Base-by-base conservation (phyloP, 2,113 vertebrate genomes). In the Hyaena hyaena region DNA sequence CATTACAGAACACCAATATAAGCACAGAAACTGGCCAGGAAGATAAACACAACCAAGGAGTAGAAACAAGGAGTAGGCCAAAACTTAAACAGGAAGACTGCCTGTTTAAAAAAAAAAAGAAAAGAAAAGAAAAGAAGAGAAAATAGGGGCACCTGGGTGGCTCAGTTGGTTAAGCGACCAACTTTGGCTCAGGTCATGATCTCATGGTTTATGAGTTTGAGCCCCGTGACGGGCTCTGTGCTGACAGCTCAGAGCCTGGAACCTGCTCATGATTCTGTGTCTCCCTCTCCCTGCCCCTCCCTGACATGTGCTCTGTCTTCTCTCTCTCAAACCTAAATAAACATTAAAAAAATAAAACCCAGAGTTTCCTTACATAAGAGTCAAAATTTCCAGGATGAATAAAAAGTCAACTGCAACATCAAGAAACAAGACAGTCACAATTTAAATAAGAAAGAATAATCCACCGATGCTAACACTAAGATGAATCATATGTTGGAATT, bases 401-500 rank as follows among this genome's bases (percentile, higher is more conserved):
- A 31, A 58, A 39, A 81, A 73, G 43, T 88, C 65, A 39, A 28
- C 6, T 26, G n/a, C 74, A 73, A 31, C 5, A 14, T 9, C 19
- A 63, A 21, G 33, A 89, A 89, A 31, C 0, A 65, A 53, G 43
- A 53, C 43, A 43, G 33, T 31, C 14, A 43, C 19, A 89, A 74
- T 12, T 33, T 39, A 10, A 50, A 63, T 82, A 66, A 82, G 26
- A 73, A 88, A 63, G 26, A 33, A 28, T 4, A 82, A 50, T 33
- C 31, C 48, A 50, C 43, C 24, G 43, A 87, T 93, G 15, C 16
- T 61, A 69, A 69, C 39, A 35, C n/a, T 63, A 71, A 88, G 21
- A 88, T 71, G 76, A 94, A 23, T 35, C 55, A 82, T 5, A 74
- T 94, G 77, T 61, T 88, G 39, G 43, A 71, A 73, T 88, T 50